phyloP scores from a whole-genome alignment of 2,113 vertebrate species.

The Phylloscopus whistleri region DNA sequence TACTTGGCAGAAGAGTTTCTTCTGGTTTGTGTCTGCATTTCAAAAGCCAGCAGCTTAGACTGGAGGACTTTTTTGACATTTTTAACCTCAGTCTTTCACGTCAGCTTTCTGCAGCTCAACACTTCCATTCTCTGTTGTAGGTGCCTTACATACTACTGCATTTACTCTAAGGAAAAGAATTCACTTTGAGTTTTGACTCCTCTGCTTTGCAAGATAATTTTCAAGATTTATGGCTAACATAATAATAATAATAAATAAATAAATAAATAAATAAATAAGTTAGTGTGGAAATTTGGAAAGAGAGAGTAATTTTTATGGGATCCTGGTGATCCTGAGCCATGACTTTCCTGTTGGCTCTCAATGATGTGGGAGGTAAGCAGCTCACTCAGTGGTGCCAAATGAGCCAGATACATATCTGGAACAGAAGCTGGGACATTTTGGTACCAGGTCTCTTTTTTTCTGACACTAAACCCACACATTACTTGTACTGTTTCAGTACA shows the following conservation, averaged over 20 bases:
- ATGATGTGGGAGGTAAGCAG: neutral
- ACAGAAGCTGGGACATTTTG: neutral
- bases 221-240: neutral
- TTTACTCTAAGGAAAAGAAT: neutral
- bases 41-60: neutral
- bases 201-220: neutral
- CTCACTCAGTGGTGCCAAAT: neutral
- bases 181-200: neutral
- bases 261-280: neutral
- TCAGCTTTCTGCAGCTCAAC: neutral
- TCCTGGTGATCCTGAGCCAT: neutral
- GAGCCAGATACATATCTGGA: neutral
- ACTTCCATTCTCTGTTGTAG: neutral
- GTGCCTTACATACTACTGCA: neutral
- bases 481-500: accelerated
- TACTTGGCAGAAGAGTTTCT: neutral
- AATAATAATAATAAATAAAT: too few relatives aligned
- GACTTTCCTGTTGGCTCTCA: neutral
- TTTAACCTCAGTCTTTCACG: neutral
- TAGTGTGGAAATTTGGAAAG: neutral
- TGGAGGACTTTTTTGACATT: neutral
- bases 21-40: neutral
- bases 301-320: neutral
- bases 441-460: neutral
- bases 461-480: neutral